Evolutionary conservation across 1,140 invertebrate genomes (phyloP), one percentile per base, ranked within the genome.

Genomic region (Solenopsis invicta): DNA sequence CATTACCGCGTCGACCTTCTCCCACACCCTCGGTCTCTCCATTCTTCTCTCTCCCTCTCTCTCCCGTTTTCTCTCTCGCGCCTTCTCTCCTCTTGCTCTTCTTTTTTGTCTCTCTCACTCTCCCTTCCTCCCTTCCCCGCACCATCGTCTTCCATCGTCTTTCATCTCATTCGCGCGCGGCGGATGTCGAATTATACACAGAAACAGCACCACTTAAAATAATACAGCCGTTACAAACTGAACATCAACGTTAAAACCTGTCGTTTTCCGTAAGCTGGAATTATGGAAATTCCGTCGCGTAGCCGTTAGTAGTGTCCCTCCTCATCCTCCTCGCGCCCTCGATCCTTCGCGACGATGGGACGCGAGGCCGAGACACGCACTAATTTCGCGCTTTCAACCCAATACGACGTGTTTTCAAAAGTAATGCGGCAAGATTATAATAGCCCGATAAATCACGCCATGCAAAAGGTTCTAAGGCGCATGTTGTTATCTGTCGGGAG

Each of bases 221-320:
- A 95, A 95, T 94, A 94, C 93, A 93, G 89, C 90, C 93, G 92
- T 93, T 94, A 95, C 94, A 95, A 95, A 95, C 94, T 94, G 93
- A 93, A 93, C 94, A 95, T 95, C 94, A 94, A 90, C 93, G 92
- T 91, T 95, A 95, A 95, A 95, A 95, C 94, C 94, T 95, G 94
- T 95, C 94, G 94, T 95, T 95, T 95, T 95, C 92, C 93, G 92
- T 95, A 95, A 95, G 94, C 94, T 90, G 92, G 94, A 95, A 95
- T 95, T 95, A 95, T 95, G 95, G 93, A 94, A 92, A 95, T 95
- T 93, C 85, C 87, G 80, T 80, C 86, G 86, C 85, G 87, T 71
- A 54, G 71, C 74, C 77, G 85, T 86, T 74, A 77, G 74, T 54
- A 85, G 72, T 78, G 59, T 76, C 48, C 59, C 48, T 66, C 50